Percentiles rank a stretch among this genome's conserved stretches.
Conservation (phyloP, 1,140 invertebrate species). For the Brachionus koreanus region DNA sequence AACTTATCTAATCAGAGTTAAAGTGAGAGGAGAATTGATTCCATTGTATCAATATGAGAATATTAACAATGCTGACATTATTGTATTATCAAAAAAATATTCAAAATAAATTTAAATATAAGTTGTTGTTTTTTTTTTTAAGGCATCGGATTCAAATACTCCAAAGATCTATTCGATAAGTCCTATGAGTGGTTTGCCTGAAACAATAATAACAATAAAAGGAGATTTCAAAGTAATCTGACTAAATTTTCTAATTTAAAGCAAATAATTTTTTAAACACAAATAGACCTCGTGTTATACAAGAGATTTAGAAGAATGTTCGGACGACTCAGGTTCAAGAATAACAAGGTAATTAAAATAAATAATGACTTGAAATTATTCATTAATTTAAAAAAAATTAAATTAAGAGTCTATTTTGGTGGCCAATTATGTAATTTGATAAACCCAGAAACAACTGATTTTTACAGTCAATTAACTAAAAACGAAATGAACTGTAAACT, state of each 20-base stretch:
- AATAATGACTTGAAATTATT: not conserved
- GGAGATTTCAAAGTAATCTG: slow-evolving; percentile 45
- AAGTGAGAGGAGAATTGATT: slow-evolving; percentile 19
- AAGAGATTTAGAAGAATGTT: slow-evolving; percentile 18
- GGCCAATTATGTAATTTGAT: slow-evolving; percentile 26
- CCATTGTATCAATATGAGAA: slow-evolving; percentile 34
- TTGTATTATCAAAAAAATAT: not conserved
- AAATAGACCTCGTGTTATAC: slow-evolving; percentile 25
- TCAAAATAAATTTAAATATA: not conserved
- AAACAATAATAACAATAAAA: slow-evolving; percentile 46
- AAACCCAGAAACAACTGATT: not conserved
- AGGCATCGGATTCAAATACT: slow-evolving; percentile 47
- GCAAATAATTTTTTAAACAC: not conserved
- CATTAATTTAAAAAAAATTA: not conserved
- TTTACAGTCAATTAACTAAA: not conserved
- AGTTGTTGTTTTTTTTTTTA: too few species aligned
- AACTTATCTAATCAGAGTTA: slow-evolving; percentile 6
- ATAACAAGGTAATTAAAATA: slow-evolving; percentile 12
- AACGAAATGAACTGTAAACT: not conserved
- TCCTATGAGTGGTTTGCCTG: slow-evolving; percentile 45
- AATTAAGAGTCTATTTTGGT: slow-evolving; percentile 26
- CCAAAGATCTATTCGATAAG: slow-evolving; percentile 46
- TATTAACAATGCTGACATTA: not conserved
- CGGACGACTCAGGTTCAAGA: not conserved
- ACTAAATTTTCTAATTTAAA: not conserved